Evolutionary conservation across 1,140 invertebrate species (phyloP).

Genomic region (Drosophila guanche): DNA sequence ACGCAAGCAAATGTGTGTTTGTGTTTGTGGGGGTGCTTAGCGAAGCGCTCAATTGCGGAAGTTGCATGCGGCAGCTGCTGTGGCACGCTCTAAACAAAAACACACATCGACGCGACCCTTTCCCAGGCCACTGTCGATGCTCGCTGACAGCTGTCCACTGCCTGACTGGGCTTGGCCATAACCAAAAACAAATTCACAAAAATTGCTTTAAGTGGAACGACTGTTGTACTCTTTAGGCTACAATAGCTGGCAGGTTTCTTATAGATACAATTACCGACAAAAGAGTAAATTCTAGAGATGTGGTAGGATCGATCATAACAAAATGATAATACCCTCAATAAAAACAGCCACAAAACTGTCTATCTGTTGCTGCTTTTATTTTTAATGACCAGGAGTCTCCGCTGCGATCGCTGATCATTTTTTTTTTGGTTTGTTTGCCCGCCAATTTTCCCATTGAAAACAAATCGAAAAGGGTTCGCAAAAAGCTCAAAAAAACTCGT

Average conservation of each 20-base stretch:
- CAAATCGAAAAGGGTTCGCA: conserved; percentile 59
- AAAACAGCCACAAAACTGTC: conserved; percentile 8
- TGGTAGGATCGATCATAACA: too few relatives aligned
- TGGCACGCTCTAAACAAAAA: conserved; percentile 23
- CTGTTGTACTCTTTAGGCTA: neutral
- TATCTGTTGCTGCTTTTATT: neutral
- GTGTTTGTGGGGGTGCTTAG: conserved; percentile 48
- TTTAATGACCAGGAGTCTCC: conserved; percentile 49
- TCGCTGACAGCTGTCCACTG: conserved; percentile 61
- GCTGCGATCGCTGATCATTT: conserved; percentile 61
- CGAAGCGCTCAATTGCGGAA: conserved; percentile 74
- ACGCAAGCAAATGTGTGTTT: conserved; percentile 65
- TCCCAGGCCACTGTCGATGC: conserved; percentile 46
- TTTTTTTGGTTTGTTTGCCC: conserved; percentile 12
- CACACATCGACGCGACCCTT: conserved; percentile 38
- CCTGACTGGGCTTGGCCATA: conserved; percentile 64
- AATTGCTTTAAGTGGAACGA: too few relatives aligned
- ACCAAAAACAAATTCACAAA: conserved; percentile 34
- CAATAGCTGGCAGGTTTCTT: too few relatives aligned
- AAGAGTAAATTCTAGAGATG: too few relatives aligned
- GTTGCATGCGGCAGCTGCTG: conserved; percentile 61
- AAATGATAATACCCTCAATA: conserved; percentile 15
- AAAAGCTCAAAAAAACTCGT: conserved; percentile 41
- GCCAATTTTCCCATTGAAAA: conserved; percentile 54
- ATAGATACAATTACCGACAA: too few relatives aligned